These are phyloP conservation scores for Heterocephalus glaber DNA, from an alignment of 2,113 vertebrate genomes.

Conservation along the genomic window DNA sequence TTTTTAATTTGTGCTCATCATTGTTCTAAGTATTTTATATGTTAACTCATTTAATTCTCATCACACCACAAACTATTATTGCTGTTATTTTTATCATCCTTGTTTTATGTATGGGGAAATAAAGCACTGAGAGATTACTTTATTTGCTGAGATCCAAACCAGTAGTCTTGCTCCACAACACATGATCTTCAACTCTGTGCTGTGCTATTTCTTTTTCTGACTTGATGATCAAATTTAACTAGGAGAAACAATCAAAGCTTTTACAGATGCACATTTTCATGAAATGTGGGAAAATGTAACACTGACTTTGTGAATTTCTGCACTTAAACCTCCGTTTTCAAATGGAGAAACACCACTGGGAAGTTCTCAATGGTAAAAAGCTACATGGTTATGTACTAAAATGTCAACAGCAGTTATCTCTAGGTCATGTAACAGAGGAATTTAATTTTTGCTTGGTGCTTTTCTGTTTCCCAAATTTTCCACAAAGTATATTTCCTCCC, in stretches of 20 bases:
- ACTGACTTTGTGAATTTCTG: background rate
- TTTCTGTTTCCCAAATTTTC: slow-evolving; percentile 26
- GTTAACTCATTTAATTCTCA: background rate
- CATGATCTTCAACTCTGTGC: background rate
- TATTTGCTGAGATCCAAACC: background rate
- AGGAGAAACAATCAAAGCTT: background rate
- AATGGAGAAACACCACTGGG: background rate
- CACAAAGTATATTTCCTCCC: background rate
- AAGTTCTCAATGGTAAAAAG: background rate
- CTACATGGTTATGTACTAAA: background rate
- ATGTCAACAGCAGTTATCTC: background rate
- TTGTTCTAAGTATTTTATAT: background rate
- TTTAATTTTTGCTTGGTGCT: slow-evolving; percentile 40
- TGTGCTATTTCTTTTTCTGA: background rate
- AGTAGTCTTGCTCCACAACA: background rate
- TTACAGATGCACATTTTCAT: background rate
- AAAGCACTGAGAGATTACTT: background rate
- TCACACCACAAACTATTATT: background rate
- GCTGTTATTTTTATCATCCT: background rate
- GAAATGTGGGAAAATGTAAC: background rate
- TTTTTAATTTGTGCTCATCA: background rate
- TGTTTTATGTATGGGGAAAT: slow-evolving; percentile 35
- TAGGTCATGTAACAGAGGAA: background rate
- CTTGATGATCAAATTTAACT: background rate
- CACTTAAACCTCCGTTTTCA: background rate